Percentiles rank a stretch among this genome's conserved stretches.
phyloP scores from a whole-genome alignment of 2,113 vertebrate species.

The Gorilla gorilla region DNA sequence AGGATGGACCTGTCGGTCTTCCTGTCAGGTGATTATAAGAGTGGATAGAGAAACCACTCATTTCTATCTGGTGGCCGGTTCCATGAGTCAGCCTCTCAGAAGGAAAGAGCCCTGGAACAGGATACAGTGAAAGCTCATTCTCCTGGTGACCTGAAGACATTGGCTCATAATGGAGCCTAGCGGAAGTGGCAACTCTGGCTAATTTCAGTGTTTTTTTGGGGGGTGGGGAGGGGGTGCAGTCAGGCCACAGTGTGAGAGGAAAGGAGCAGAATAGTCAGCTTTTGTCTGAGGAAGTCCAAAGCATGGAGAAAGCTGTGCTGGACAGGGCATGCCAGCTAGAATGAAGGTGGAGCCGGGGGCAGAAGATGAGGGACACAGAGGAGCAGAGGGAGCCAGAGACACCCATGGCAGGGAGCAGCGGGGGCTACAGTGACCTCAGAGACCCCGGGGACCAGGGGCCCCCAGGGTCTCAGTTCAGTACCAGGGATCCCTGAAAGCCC shows the following conservation, averaged over 20 bases:
- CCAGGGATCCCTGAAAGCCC: accelerated
- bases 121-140: not conserved
- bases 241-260: not conserved
- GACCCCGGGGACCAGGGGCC: too few relatives aligned
- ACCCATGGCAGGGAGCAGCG: too few relatives aligned
- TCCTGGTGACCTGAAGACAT: not conserved
- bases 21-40: too few relatives aligned
- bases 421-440: too few relatives aligned
- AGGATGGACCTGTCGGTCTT: too few relatives aligned
- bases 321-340: not conserved
- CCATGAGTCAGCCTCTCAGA: not conserved
- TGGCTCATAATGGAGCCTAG: not conserved
- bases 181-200: not conserved
- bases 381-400: not conserved
- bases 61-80: not conserved
- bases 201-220: not conserved
- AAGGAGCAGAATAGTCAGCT: not conserved
- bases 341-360: not conserved
- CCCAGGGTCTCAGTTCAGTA: too few relatives aligned
- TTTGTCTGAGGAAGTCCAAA: not conserved
- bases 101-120: not conserved
- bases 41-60: too few relatives aligned
- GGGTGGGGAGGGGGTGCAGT: not conserved
- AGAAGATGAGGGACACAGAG: not conserved
- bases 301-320: not conserved